phyloP scores from a whole-genome alignment of 1,140 invertebrate genomes.

The Dufourea novaeangliae region DNA sequence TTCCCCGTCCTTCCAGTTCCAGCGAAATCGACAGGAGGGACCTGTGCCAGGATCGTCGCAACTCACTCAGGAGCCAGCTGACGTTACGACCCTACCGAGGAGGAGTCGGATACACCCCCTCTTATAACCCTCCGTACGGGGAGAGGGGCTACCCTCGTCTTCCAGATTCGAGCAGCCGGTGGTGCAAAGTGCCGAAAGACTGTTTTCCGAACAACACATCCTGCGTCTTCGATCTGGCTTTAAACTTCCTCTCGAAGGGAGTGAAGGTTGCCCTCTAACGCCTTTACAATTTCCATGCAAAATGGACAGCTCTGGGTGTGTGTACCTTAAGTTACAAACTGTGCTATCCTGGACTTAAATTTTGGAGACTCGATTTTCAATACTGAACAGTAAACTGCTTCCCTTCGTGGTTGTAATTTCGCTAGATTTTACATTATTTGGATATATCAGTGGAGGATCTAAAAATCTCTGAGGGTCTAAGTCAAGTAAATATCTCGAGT shows the following conservation, averaged over 20 bases:
- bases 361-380: no score
- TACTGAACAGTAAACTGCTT: no score
- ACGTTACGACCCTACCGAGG: conserved; percentile 58
- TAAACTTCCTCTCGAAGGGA: conserved; percentile 6
- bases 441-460: no score
- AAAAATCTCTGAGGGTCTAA: no score
- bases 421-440: no score
- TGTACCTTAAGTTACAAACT: no score
- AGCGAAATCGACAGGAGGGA: conserved; percentile 55
- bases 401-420: no score
- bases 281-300: no score
- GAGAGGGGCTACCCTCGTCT: conserved; percentile 29
- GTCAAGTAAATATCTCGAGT: no score
- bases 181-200: conserved; percentile 54
- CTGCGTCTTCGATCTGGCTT: conserved; percentile 28
- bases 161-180: conserved; percentile 53
- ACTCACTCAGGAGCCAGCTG: conserved; percentile 68
- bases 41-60: conserved; percentile 49
- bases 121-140: conserved; percentile 25
- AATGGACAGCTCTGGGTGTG: no score
- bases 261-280: no score
- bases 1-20: conserved; percentile 46
- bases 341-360: no score
- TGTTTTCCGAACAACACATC: conserved; percentile 60
- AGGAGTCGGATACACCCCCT: conserved; percentile 49